Base-by-base conservation (phyloP, 2,113 vertebrate genomes). In the Channa maculata region DNA sequence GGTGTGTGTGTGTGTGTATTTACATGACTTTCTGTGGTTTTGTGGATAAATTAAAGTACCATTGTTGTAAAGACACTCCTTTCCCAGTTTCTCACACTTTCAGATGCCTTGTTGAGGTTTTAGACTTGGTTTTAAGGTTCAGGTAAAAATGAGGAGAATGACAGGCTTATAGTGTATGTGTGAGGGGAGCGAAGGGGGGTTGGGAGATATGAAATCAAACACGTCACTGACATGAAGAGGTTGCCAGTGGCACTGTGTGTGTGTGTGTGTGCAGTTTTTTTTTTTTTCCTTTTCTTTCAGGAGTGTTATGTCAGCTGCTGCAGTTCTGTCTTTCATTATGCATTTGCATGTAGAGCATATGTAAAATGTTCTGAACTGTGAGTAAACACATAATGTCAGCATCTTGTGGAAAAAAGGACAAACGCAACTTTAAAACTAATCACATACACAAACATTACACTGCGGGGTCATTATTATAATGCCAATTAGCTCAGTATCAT, bases 191-290 rank as follows among this genome's bases (percentile, higher is more conserved):
- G 49, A 51, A 38, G 64, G 15, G 15, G 55, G 48, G 76, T 67
- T 57, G 15, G 15, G 41, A 55, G 59, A 45, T 46, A 62, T 15
- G 61, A 51, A n/a, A 69, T 67, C 39, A 54, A 65, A 71, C 75
- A 85, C 83, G 67, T 12, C 38, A 14, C 51, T 83, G 82, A 79
- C 68, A 75, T 71, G 43, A 84, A 84, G 81, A 62, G 66, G 49
- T 71, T 64, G 74, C 79, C 15, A 8, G 73, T 34, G 39, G 65
- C 37, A 3, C 0, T 46, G 34, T 54, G 49, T 44, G 64, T 45
- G 7, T 67, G 38, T 44, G 15, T n/a, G 24, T 33, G 58, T 38
- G 1, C 24, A 24, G 4, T 2, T 1, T 41, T 41, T 41, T 41
- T 5, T 41, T 41, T 41, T 5, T n/a, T n/a, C n/a, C 48, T 63